Evolutionary conservation across 2,113 vertebrate species (phyloP).

Genomic region (Oryzias curvinotus): DNA sequence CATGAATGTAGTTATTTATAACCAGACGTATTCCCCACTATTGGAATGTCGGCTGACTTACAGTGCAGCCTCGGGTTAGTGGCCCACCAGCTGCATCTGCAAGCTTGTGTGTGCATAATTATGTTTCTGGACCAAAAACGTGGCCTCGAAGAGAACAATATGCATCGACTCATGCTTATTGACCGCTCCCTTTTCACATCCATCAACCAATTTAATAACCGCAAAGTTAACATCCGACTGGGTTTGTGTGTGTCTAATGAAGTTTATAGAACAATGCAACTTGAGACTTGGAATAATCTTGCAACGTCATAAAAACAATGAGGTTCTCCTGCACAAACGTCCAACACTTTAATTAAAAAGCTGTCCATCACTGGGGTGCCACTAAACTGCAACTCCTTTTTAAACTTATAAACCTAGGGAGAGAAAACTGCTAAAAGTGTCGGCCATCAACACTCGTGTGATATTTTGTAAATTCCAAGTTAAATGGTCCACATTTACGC

Average conservation of each 20-base stretch:
- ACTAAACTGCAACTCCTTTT: background rate
- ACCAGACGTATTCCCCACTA: slow-evolving; percentile 32
- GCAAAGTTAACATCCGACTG: slow-evolving; percentile 58
- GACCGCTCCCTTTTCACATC: slow-evolving; percentile 36
- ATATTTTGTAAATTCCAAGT: slow-evolving; percentile 28
- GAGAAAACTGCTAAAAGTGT: too few species aligned
- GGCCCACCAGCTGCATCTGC: slow-evolving; percentile 41
- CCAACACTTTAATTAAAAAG: slow-evolving; percentile 32
- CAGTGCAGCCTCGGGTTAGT: slow-evolving; percentile 31
- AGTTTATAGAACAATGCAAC: slow-evolving; percentile 24
- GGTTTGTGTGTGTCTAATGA: slow-evolving; percentile 47
- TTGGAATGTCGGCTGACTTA: slow-evolving; percentile 53
- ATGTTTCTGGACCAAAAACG: slow-evolving; percentile 27
- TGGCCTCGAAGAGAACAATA: slow-evolving; percentile 29
- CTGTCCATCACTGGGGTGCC: slow-evolving; percentile 6
- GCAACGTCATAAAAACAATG: slow-evolving; percentile 4
- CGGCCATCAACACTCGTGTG: background rate
- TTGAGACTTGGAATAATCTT: background rate
- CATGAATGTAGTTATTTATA: too few species aligned
- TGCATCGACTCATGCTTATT: slow-evolving; percentile 27
- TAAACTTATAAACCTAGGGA: too few species aligned
- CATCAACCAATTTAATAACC: slow-evolving; percentile 56
- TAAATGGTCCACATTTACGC: slow-evolving; percentile 22
- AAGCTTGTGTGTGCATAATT: background rate
- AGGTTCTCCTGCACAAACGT: slow-evolving; percentile 23